Evolutionary conservation across 1,140 invertebrate genomes (phyloP).

Genomic region (Aphis gossypii): DNA sequence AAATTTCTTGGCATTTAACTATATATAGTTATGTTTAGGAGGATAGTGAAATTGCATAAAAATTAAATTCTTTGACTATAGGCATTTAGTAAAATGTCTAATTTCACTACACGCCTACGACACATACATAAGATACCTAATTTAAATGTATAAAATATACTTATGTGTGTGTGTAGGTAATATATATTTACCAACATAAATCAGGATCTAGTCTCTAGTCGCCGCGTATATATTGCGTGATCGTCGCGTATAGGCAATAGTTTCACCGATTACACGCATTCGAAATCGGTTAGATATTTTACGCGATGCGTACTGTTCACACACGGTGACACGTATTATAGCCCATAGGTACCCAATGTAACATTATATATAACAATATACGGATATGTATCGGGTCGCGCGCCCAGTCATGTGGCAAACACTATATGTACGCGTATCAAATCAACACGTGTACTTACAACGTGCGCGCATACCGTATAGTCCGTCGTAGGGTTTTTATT

Average conservation of each 20-base stretch:
- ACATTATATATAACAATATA: background rate
- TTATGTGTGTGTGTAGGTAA: no score
- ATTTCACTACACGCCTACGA: no score
- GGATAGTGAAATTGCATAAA: no score
- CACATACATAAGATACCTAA: no score
- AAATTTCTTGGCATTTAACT: no score
- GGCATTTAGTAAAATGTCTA: no score
- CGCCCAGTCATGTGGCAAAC: background rate
- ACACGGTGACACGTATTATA: background rate
- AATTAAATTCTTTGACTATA: no score
- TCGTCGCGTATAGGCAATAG: background rate
- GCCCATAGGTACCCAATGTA: background rate
- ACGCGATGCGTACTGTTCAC: background rate
- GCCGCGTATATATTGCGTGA: no score
- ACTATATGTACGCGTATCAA: background rate
- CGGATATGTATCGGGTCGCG: background rate
- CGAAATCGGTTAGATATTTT: background rate
- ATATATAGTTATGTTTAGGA: no score
- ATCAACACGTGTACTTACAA: constrained; percentile 30
- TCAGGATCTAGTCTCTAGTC: background rate
- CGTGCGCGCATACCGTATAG: background rate
- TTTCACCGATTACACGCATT: constrained; percentile 24
- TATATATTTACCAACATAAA: no score
- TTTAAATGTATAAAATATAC: no score
- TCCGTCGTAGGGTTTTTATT: background rate